phyloP scores from a whole-genome alignment of 1,140 invertebrate species.

The Paramacrobiotus metropolitanus region DNA sequence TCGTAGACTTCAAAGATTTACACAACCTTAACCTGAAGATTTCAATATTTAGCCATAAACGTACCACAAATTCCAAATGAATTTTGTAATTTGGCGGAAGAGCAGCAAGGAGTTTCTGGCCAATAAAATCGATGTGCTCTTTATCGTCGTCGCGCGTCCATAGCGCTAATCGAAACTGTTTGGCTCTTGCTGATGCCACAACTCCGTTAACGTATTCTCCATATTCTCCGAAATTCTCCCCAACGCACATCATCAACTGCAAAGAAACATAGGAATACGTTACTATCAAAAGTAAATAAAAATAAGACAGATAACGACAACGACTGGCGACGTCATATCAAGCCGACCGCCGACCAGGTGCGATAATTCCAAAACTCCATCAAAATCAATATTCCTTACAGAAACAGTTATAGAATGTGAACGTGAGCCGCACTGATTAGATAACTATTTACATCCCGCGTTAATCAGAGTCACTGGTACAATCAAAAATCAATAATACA shows the following conservation, averaged over 20 bases:
- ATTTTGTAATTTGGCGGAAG: background rate
- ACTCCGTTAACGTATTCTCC: slow-evolving; percentile 4
- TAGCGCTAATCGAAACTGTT: background rate
- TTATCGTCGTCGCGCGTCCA: background rate
- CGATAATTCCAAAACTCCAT: background rate
- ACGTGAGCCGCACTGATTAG: no score
- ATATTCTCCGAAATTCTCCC: background rate
- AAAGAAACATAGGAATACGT: background rate
- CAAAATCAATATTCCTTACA: no score
- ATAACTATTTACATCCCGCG: no score
- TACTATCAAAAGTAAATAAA: no score
- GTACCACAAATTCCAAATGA: background rate
- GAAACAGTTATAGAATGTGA: no score
- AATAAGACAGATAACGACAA: no score
- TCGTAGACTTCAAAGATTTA: background rate
- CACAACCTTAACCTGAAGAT: background rate
- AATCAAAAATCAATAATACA: no score
- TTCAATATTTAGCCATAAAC: background rate
- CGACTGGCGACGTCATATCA: no score
- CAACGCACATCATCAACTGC: slow-evolving; percentile 4
- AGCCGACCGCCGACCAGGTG: no score
- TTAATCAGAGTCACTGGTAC: no score
- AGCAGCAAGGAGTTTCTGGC: background rate
- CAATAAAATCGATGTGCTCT: background rate
- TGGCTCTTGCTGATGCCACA: background rate